phyloP scores from a whole-genome alignment of 1,140 invertebrate species.

The Drosophila arawakana region DNA sequence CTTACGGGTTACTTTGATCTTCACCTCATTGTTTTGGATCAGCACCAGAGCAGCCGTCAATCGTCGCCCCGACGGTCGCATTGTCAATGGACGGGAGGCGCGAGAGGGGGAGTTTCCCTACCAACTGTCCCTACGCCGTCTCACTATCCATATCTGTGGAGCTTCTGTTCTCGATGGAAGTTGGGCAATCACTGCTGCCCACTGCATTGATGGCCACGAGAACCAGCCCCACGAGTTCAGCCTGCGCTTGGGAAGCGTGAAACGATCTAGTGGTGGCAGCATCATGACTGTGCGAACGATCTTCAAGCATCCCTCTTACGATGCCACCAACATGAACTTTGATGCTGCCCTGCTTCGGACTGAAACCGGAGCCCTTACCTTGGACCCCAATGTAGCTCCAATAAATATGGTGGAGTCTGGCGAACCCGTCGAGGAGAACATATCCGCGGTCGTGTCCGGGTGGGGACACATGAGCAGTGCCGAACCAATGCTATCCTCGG shows the following conservation, averaged over 20 bases:
- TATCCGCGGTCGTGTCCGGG: constrained; percentile 66
- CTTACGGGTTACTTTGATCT: constrained; percentile 2
- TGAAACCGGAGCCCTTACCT: constrained; percentile 37
- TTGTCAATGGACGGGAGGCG: constrained; percentile 74
- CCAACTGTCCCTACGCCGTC: constrained; percentile 70
- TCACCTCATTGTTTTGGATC: constrained; percentile 7
- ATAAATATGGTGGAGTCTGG: constrained; percentile 58
- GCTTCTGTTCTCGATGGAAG: constrained; percentile 72
- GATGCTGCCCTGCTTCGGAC: constrained; percentile 74
- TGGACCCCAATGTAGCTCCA: constrained; percentile 50
- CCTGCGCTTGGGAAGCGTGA: constrained; percentile 66
- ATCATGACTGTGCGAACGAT: constrained; percentile 64
- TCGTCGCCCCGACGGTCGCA: constrained; percentile 66
- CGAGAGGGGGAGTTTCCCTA: constrained; percentile 64
- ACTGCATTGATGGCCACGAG: constrained; percentile 75
- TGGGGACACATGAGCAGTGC: constrained; percentile 79
- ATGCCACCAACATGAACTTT: constrained; percentile 70
- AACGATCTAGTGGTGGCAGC: constrained; percentile 57
- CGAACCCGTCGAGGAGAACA: constrained; percentile 49
- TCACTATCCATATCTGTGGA: constrained; percentile 77
- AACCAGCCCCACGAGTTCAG: constrained; percentile 60
- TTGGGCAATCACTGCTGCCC: constrained; percentile 83
- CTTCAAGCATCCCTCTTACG: constrained; percentile 79
- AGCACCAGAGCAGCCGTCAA: constrained; percentile 11
- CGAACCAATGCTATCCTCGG: constrained; percentile 61